Conservation (phyloP, 2,797 vertebrate genomes). For the Lerista edwardsae region DNA sequence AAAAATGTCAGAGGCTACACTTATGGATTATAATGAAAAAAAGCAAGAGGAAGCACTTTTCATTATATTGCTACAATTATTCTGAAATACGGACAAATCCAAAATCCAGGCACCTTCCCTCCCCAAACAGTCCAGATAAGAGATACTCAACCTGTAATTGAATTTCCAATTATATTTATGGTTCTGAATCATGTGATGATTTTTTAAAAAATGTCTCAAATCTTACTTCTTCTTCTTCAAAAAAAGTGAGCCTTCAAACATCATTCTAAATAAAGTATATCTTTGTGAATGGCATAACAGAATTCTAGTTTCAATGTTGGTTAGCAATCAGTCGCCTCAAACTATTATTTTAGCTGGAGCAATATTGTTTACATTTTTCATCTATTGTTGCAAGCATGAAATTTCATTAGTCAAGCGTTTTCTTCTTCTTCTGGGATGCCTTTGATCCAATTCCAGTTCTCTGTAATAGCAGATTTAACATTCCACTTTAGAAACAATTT, state of each 20-base stretch:
- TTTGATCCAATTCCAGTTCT: slow-evolving; percentile 34
- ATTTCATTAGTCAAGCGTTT: slow-evolving; percentile 51
- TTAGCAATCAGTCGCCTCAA: slow-evolving; percentile 44
- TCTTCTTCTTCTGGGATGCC: slow-evolving; percentile 62
- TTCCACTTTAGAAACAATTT: slow-evolving; percentile 48
- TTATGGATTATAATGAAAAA: too few relatives aligned
- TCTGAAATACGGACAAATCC: too few relatives aligned
- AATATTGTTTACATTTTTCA: slow-evolving; percentile 61
- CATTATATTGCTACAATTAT: too few relatives aligned
- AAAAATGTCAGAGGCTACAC: too few relatives aligned
- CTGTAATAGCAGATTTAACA: slow-evolving; percentile 48
- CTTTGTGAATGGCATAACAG: slow-evolving; percentile 24
- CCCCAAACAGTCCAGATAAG: too few relatives aligned
- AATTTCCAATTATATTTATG: neutral
- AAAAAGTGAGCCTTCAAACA: slow-evolving; percentile 13
- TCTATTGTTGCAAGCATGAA: slow-evolving; percentile 54
- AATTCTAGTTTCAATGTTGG: slow-evolving; percentile 50
- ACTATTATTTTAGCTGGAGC: slow-evolving; percentile 47
- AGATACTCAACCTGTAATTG: too few relatives aligned
- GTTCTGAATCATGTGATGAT: neutral
- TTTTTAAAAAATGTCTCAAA: slow-evolving; percentile 13
- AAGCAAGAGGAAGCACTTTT: too few relatives aligned
- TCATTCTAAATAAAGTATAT: neutral
- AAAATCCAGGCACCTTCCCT: too few relatives aligned
- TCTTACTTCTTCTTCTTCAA: slow-evolving; percentile 6